Base-by-base conservation (phyloP, 2,113 vertebrate genomes). In the Anguilla rostrata region DNA sequence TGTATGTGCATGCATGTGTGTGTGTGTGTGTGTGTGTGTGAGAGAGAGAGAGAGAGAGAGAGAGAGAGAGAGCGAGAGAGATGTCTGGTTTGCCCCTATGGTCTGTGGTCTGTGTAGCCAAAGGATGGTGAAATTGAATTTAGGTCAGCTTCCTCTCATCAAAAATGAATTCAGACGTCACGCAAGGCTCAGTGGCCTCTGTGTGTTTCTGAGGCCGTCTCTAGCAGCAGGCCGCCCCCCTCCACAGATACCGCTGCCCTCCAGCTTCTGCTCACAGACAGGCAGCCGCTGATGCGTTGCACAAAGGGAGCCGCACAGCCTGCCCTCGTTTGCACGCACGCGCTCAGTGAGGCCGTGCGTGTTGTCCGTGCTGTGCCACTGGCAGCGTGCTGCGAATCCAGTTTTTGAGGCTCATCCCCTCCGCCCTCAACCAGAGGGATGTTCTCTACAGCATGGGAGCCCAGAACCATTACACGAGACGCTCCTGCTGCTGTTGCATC, bases 131-230 rank as follows among this genome's bases (percentile, higher is more conserved):
- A 82, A 22, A 85, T 43, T 85, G 78, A 88, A 89, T 91, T 88
- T 88, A 91, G 88, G 88, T 91, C 89, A 92, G 41, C 57, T 78
- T 63, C 83, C 49, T 81, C 78, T 53, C 79, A 81, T 87, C 81
- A 15, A 34, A 85, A 84, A 82, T 79, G 41, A n/a, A 26, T 39
- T 34, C 49, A 56, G 84, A 53, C 71, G 39, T 78, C 43, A 85
- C 12, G 41, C 71, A 49, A 39, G 66, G 71, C 75, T 22, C 41
- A 46, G 14, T 26, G 56, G 34, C 34, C 56, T 34, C 40, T 71
- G n/a, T 66, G 34, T 53, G 39, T 83, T 71, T 34, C n/a, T 46
- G 43, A n/a, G 40, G 39, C 57, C 29, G 57, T 66, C 16, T 66
- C 16, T 63, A 29, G 34, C 14, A 34, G 29, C 83, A 39, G 18